phyloP scores from a whole-genome alignment of 2,888 invertebrate species.

The Nowickia ferox region DNA sequence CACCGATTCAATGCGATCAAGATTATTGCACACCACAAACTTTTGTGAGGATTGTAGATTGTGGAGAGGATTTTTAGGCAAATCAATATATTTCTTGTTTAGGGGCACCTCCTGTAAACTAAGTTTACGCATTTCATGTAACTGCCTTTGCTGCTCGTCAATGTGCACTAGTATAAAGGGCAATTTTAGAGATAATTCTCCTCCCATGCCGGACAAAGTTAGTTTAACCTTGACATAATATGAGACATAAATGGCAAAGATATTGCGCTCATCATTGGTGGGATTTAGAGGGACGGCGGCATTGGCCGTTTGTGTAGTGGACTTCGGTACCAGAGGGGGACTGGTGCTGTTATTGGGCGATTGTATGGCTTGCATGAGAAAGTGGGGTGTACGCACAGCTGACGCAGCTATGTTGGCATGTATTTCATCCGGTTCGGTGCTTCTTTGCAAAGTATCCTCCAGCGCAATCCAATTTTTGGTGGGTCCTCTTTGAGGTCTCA shows the following conservation, averaged over 20 bases:
- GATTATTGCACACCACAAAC: constrained; percentile 51
- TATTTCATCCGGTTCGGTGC: constrained; percentile 85
- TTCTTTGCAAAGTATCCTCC: constrained; percentile 91
- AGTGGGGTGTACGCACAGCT: constrained; percentile 84
- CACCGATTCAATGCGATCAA: constrained; percentile 78
- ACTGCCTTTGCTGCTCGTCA: constrained; percentile 76
- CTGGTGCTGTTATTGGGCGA: constrained; percentile 76
- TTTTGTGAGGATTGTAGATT: constrained; percentile 38
- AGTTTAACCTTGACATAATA: constrained; percentile 95
- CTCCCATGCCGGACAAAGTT: constrained; percentile 91
- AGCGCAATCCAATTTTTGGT: constrained; percentile 96
- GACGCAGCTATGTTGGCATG: constrained; percentile 84
- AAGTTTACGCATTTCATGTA: constrained; percentile 54
- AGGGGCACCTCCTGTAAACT: constrained; percentile 78
- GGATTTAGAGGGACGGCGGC: constrained; percentile 73
- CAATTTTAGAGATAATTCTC: constrained; percentile 90
- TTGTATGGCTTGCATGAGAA: constrained; percentile 73
- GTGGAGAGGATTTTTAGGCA: constrained; percentile 41
- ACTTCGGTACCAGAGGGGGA: constrained; percentile 70
- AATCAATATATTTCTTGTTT: constrained; percentile 73
- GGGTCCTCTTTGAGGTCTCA: constrained; percentile 89
- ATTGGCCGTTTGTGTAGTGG: constrained; percentile 50
- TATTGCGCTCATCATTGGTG: constrained; percentile 89
- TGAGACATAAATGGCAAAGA: constrained; percentile 95
- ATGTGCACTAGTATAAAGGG: constrained; percentile 91